A percentile compares a stretch with the other conserved stretches of the same genome.
phyloP scores from a whole-genome alignment of 2,888 invertebrate species.

The Tetheella fluctuosa region DNA sequence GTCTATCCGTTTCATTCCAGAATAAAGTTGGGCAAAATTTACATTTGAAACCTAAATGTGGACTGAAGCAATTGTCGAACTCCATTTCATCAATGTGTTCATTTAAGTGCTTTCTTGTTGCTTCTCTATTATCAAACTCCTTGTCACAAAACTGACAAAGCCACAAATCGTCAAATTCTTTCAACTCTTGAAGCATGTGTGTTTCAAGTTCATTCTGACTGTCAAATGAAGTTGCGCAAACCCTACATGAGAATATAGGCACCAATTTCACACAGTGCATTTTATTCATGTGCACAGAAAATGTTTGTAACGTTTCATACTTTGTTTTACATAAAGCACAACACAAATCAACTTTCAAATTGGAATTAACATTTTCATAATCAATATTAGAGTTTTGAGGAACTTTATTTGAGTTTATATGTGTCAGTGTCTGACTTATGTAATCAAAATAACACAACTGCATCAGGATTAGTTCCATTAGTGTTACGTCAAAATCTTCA shows the following conservation, averaged over 20 bases:
- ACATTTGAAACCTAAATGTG: slow-evolving; percentile 80
- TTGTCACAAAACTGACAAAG: slow-evolving; percentile 81
- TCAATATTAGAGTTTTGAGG: slow-evolving; percentile 59
- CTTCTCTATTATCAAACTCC: slow-evolving; percentile 69
- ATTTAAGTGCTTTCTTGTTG: slow-evolving; percentile 62
- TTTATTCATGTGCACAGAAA: slow-evolving; percentile 60
- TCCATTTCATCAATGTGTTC: slow-evolving; percentile 66
- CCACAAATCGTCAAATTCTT: slow-evolving; percentile 75
- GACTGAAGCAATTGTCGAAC: slow-evolving; percentile 75
- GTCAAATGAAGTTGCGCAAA: slow-evolving; percentile 71
- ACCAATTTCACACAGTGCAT: slow-evolving; percentile 66
- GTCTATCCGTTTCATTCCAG: slow-evolving; percentile 80
- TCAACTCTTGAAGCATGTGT: slow-evolving; percentile 62
- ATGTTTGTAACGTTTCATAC: slow-evolving; percentile 39
- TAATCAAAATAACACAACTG: slow-evolving; percentile 75
- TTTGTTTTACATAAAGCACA: slow-evolving; percentile 66
- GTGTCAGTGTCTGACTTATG: slow-evolving; percentile 49
- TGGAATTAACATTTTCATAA: slow-evolving; percentile 51
- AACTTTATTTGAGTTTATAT: slow-evolving; percentile 57
- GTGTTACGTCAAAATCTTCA: slow-evolving; percentile 76
- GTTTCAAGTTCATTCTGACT: slow-evolving; percentile 57
- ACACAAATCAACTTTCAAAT: slow-evolving; percentile 45
- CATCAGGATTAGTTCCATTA: slow-evolving; percentile 71
- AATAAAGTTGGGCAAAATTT: slow-evolving; percentile 75
- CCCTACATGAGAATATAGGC: slow-evolving; percentile 67